Evolutionary conservation across 2,797 vertebrate genomes (phyloP).

Genomic region (Danio albolineatus): DNA sequence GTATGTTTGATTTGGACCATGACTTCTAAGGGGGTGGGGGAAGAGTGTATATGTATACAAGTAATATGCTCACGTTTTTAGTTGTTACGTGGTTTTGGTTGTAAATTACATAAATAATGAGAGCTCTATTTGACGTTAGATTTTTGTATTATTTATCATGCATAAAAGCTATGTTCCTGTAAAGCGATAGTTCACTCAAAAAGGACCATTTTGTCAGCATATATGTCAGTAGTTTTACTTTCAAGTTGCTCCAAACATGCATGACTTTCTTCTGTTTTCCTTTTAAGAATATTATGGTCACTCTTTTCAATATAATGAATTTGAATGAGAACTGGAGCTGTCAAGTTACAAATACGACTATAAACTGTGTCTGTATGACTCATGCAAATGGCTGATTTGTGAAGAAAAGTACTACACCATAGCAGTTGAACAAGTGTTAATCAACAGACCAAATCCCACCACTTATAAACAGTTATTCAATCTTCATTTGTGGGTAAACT

Average conservation of each 20-base stretch:
- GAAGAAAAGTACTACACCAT: too few species aligned
- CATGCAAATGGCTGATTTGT: neutral
- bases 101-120: conserved; percentile 35
- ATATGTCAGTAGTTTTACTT: conserved; percentile 8
- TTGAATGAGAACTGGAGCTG: conserved; percentile 12
- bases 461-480: too few species aligned
- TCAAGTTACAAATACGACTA: neutral
- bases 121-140: conserved; percentile 12
- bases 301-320: conserved; percentile 15
- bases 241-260: conserved; percentile 9
- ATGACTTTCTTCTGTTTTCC: conserved; percentile 1
- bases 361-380: neutral
- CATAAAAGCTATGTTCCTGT: neutral
- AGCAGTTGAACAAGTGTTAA: too few species aligned
- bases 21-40: neutral
- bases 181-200: neutral
- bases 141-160: conserved; percentile 15
- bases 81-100: conserved; percentile 5
- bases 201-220: neutral
- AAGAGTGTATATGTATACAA: neutral
- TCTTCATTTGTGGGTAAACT: too few species aligned
- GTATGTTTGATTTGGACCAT: conserved; percentile 41
- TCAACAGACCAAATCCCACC: too few species aligned
- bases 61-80: conserved; percentile 18
- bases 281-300: neutral